Evolutionary conservation across 2,797 vertebrate species (phyloP), one percentile per base, ranked within the genome.

Genomic region (Betta splendens): DNA sequence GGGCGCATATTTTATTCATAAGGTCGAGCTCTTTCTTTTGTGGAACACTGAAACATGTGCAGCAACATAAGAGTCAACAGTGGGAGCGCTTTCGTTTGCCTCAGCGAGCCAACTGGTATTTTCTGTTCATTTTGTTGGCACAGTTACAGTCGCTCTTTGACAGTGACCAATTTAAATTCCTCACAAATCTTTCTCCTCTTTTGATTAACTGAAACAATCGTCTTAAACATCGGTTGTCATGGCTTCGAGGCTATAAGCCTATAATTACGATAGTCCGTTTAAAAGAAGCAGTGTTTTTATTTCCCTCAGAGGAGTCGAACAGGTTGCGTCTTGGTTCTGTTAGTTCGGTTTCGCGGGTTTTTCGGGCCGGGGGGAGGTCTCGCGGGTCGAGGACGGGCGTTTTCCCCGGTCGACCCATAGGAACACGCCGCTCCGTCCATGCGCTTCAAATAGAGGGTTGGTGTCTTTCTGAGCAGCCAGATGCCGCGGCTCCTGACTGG

Each of bases 401-500:
- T 73, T 81, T 75, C 65, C 35, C 35, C 55, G 51, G 65, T 80
- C 72, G 46, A 60, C 45, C 67, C 77, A 59, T 53, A 69, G 59
- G 60, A 85, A 81, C 69, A 54, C 53, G 33, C 47, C 78, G 68
- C 82, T 87, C 87, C 74, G 79, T 80, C 57, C 56, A 67, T 48
- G 54, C 65, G 70, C 77, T 86, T 91, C 80, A 87, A 89, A 85
- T 79, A 70, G 81, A 87, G 79, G 67, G 81, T 86, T 85, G 86
- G 79, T 85, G 79, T 32, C 40, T 35, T 75, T 83, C 78, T 63
- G 69, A 81, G 78, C 64, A 79, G 81, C 78, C 68, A 70, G 91
- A 92, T 89, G 89, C 91, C 86, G 61, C 52, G 71, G 81, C 89
- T 90, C 80, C 89, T 92, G 87, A 73, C 82, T 87, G 85, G 66